phyloP scores from a whole-genome alignment of 1,140 invertebrate species.

The Zaprionus nigranus region DNA sequence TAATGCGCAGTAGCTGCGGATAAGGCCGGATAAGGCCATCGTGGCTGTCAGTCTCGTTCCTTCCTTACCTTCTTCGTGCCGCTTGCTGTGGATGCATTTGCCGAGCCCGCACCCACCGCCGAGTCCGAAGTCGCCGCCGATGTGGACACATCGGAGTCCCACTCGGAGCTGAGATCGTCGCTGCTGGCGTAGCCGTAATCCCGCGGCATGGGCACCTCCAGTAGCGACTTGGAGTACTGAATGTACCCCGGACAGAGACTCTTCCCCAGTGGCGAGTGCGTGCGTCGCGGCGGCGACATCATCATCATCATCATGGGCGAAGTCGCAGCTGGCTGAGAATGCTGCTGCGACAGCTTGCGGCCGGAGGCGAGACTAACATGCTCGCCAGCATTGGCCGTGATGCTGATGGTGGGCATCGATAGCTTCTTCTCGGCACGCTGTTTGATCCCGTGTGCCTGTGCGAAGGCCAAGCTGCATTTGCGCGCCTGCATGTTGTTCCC shows the following conservation, averaged over 20 bases:
- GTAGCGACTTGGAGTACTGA: constrained; percentile 90
- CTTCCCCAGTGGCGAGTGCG: constrained; percentile 71
- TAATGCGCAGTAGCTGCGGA: neutral
- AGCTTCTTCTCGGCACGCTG: constrained; percentile 70
- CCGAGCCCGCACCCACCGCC: constrained; percentile 25
- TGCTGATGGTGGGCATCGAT: constrained; percentile 76
- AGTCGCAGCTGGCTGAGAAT: constrained; percentile 36
- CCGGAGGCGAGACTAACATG: constrained; percentile 41
- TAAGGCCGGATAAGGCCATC: neutral
- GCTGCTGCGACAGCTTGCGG: constrained; percentile 54
- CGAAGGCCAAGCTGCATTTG: constrained; percentile 81
- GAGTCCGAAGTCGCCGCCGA: constrained; percentile 45
- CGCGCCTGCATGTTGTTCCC: constrained; percentile 69
- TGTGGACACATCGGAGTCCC: constrained; percentile 91
- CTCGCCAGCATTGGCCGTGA: constrained; percentile 68
- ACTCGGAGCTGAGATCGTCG: constrained; percentile 95
- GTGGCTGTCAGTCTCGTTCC: neutral
- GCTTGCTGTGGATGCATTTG: constrained; percentile 20
- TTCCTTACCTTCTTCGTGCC: constrained; percentile 74
- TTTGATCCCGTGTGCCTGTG: constrained; percentile 78
- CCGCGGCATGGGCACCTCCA: constrained; percentile 89
- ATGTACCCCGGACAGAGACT: constrained; percentile 88
- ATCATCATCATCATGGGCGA: constrained; percentile 32
- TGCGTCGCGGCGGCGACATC: constrained; percentile 49
- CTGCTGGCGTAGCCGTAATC: constrained; percentile 94